Percentiles rank a stretch among this genome's conserved stretches.
Conservation (phyloP, 2,113 vertebrate species). For the Caranx melampygus region DNA sequence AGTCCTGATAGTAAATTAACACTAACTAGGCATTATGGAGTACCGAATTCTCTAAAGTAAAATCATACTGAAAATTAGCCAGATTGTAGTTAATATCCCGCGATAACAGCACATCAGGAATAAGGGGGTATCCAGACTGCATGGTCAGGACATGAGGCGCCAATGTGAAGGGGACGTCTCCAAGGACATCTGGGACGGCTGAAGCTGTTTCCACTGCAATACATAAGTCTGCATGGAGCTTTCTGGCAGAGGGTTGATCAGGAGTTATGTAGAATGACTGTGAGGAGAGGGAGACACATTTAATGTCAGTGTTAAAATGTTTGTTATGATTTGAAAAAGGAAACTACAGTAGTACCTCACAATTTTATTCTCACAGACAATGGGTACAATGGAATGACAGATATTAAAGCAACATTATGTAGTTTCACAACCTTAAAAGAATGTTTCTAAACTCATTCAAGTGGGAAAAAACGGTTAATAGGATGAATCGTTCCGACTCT, state of each 20-base stretch:
- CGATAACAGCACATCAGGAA: constrained; percentile 86
- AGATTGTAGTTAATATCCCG: constrained; percentile 87
- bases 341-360: no score
- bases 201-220: constrained; percentile 72
- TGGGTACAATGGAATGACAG: no score
- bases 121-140: constrained; percentile 81
- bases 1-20: neutral
- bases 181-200: constrained; percentile 88
- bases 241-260: constrained; percentile 27
- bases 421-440: no score
- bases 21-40: constrained; percentile 84
- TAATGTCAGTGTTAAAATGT: neutral
- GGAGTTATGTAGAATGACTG: constrained; percentile 46
- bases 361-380: no score
- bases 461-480: no score
- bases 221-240: constrained; percentile 57
- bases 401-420: no score
- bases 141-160: constrained; percentile 91
- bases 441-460: no score
- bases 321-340: no score
- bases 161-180: constrained; percentile 93
- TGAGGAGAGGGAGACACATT: constrained; percentile 27
- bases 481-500: no score
- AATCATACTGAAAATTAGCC: constrained; percentile 94
- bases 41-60: constrained; percentile 96